Conservation (phyloP, 2,888 invertebrate species). For the Phania funesta region DNA sequence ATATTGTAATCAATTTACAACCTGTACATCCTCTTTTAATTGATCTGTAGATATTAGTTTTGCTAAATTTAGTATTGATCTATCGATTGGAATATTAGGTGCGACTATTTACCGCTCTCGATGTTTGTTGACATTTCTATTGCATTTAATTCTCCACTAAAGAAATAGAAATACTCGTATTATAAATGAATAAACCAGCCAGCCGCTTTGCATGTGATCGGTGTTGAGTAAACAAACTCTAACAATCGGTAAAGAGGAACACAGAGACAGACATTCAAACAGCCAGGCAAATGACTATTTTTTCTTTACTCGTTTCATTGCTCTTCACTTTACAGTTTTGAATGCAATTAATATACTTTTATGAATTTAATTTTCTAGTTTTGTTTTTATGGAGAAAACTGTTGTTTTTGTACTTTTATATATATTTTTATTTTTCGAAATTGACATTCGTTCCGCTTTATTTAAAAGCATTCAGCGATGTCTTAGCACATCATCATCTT, state of each 20-base stretch:
- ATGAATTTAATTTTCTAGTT: conserved; percentile 50
- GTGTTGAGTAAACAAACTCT: conserved; percentile 5
- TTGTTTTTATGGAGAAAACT: neutral
- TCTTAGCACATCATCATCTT: conserved; percentile 61
- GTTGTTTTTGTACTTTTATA: neutral
- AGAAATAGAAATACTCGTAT: neutral
- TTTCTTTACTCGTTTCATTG: conserved; percentile 1
- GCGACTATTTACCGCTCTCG: conserved; percentile 49
- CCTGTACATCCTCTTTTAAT: neutral
- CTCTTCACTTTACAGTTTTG: conserved; percentile 49
- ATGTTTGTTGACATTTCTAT: conserved; percentile 73
- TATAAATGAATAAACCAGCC: neutral
- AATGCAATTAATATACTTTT: conserved; percentile 67
- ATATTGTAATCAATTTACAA: conserved; percentile 8
- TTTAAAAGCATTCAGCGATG: conserved; percentile 74
- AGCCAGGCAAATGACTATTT: conserved; percentile 15
- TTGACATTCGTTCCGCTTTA: conserved; percentile 78
- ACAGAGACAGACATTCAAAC: conserved; percentile 4
- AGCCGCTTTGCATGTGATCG: conserved; percentile 39
- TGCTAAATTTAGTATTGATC: conserved; percentile 42
- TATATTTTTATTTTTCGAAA: conserved; percentile 55
- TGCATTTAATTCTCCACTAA: conserved; percentile 61
- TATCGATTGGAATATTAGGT: conserved; percentile 50
- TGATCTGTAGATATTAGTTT: conserved; percentile 1
- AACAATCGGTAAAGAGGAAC: neutral